Base-by-base conservation (phyloP, 2,888 invertebrate species). In the Tuberolachnus salignus region DNA sequence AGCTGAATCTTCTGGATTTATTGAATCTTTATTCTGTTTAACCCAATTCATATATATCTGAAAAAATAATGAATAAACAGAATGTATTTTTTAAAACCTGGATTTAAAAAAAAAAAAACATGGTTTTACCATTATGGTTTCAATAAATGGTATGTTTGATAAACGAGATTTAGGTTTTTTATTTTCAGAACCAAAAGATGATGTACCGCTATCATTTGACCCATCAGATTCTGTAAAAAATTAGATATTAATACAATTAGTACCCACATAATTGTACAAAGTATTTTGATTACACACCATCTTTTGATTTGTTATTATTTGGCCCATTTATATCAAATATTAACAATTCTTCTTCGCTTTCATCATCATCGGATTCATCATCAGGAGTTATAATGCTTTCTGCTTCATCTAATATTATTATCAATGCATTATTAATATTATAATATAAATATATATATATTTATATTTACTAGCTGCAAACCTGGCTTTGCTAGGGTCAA, bases 311-410 rank as follows among this genome's bases (percentile, higher is more conserved):
- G 4, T 78, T 59, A 78, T 78, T 21, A 51, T 59, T 78, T 16
- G 67, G 75, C 0, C 13, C 13, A 34, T 78, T 71, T 0, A 80
- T 57, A 78, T 83, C 83, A 66, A 83, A 83, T 23, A 82, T 81
- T 51, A 83, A 67, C 26, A 78, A 74, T 64, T 83, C 83, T 82
- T 84, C 84, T 75, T 83, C 83, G 67, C 83, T 83, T 53, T 83
- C 85, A 83, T 88, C 88, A 19, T 82, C 82, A 64, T 83, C 82
- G 16, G 81, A 80, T 75, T 81, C 80, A 81, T 78, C 67, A 19
- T 78, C 75, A 16, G 67, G 75, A 67, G 67, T 75, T 88, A 88
- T 67, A 23, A 86, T 85, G 74, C 86, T 86, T 69, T 89, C 88
- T 83, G 87, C 87, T 82, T 87, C 88, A 83, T 86, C 87, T 83